Conservation (phyloP, 2,797 vertebrate genomes). For the Thaleichthys pacificus region DNA sequence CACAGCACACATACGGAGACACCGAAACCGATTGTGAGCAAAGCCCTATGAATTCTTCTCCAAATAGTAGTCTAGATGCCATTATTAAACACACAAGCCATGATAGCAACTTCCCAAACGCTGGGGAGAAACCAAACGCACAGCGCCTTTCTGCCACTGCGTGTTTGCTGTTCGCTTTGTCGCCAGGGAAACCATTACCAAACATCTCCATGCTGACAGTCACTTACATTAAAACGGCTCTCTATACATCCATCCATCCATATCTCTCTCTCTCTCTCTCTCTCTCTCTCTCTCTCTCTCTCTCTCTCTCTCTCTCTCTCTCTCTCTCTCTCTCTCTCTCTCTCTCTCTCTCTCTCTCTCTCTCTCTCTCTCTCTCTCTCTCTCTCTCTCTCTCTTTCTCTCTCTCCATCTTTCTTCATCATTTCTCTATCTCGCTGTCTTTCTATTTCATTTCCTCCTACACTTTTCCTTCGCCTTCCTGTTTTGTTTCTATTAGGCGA, state of each 20-base stretch:
- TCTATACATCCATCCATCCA: not conserved
- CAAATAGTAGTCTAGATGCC: conserved; percentile 49
- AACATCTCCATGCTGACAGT: conserved; percentile 68
- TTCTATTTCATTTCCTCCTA: not conserved
- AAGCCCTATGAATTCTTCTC: conserved; percentile 38
- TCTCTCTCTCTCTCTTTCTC: conserved; percentile 30
- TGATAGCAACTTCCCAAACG: conserved; percentile 38
- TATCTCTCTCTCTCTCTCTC: conserved; percentile 27
- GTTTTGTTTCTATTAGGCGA: not conserved
- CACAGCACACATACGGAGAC: conserved; percentile 19
- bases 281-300: conserved; percentile 14
- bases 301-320: conserved; percentile 20
- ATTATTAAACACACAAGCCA: conserved; percentile 45
- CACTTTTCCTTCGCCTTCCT: not conserved
- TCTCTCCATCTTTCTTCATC: conserved; percentile 14
- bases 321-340: conserved; percentile 31
- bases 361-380: conserved; percentile 10
- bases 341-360: conserved; percentile 24
- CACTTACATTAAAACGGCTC: conserved; percentile 65
- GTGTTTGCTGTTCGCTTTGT: conserved; percentile 72
- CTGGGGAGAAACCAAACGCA: conserved; percentile 43
- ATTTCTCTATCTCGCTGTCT: not conserved
- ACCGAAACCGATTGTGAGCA: conserved; percentile 35
- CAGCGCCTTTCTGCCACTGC: conserved; percentile 53
- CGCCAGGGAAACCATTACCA: conserved; percentile 73